Evolutionary conservation across 2,888 invertebrate genomes (phyloP), one percentile per base, ranked within the genome.

Genomic region (Teleogryllus oceanicus): DNA sequence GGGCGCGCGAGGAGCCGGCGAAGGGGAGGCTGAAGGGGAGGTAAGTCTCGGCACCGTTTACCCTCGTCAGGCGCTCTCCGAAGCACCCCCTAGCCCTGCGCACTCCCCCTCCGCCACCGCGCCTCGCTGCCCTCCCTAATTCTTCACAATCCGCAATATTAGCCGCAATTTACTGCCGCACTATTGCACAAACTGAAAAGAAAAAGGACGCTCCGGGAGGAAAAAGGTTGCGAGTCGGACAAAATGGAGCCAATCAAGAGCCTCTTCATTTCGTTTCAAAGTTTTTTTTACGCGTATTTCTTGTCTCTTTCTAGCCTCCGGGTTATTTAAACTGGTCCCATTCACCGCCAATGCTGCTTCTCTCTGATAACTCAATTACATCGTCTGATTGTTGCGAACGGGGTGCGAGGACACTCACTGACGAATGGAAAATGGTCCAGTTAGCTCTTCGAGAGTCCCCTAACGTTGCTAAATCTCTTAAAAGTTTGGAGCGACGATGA

Each of bases 101-200:
- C 13, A 0, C 62, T 13, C 62, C 16, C 62, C 16, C 62, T 8
- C 8, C 37, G 37, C 37, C 37, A 8, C 37, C 8, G 77, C 77
- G 20, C 24, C 78, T 49, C 79, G 80, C 76, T 62, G 78, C 78
- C 74, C 74, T 50, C 50, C 37, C 78, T 80, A 79, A 81, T 81
- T 81, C 78, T 79, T 81, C 82, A 81, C 82, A 82, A 81, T 82
- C 82, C 82, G 81, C 82, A 79, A 76, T 79, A 82, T 82, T 80
- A 78, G 81, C 78, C 80, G 79, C 80, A 80, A 81, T 82, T 82
- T 80, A 81, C 77, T 80, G 80, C 80, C 81, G 79, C 78, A 75
- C 82, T 81, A 80, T 80, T 82, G 79, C 81, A 79, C 81, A 82
- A 82, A 78, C 81, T 81, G 81, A 49, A 49, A n/a, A n/a, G 49